Conservation (phyloP, 2,113 vertebrate genomes). For the Columbina picui region DNA sequence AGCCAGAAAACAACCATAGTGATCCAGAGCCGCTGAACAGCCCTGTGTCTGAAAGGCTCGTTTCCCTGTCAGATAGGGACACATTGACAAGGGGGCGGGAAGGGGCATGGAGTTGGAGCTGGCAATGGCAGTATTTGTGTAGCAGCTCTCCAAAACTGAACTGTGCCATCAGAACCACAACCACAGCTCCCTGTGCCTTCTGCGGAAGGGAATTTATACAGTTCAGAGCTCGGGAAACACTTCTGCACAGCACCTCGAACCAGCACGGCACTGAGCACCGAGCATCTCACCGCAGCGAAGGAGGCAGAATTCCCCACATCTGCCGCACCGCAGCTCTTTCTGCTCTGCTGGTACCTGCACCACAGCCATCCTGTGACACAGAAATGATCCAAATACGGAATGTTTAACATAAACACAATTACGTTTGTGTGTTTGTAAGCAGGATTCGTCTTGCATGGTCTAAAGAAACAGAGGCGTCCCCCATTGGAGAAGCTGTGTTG, state of each 20-base stretch:
- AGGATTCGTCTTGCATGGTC: neutral
- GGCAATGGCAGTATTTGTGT: neutral
- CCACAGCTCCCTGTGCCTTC: neutral
- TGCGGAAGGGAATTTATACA: neutral
- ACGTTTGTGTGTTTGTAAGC: neutral
- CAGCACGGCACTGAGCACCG: neutral
- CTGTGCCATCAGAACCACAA: neutral
- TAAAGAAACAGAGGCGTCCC: neutral
- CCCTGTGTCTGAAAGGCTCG: neutral
- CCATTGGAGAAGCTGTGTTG: neutral
- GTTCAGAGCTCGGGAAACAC: neutral
- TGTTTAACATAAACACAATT: neutral
- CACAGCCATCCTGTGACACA: rapidly evolving
- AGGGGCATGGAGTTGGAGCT: rapidly evolving
- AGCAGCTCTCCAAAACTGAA: neutral
- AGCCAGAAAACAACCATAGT: neutral
- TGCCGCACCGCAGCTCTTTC: neutral
- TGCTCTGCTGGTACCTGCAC: neutral
- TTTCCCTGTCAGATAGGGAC: neutral
- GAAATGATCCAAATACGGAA: neutral
- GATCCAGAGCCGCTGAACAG: neutral
- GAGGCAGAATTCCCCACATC: neutral
- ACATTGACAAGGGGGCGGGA: neutral
- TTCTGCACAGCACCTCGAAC: neutral
- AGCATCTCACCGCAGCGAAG: neutral